These are phyloP conservation scores for Serripes groenlandicus DNA, from an alignment of 2,888 invertebrate genomes.

Conservation along the genomic window DNA sequence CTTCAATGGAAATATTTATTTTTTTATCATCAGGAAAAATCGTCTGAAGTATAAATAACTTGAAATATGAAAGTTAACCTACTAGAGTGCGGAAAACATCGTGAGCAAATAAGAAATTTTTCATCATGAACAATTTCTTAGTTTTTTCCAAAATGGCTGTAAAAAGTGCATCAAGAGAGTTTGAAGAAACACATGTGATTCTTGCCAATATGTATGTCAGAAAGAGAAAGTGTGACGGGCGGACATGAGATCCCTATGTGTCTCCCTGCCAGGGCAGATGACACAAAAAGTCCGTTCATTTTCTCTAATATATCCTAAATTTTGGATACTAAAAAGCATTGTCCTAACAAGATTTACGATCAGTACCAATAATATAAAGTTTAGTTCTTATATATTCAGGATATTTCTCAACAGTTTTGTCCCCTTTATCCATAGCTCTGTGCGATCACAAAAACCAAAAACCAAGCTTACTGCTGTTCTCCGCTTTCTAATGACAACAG, in stretches of 20 bases:
- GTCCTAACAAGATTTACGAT: not conserved
- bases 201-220: too few species aligned
- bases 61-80: too few species aligned
- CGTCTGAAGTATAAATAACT: too few species aligned
- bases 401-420: not conserved
- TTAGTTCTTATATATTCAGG: not conserved
- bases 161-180: not conserved
- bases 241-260: too few species aligned
- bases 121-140: not conserved
- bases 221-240: too few species aligned
- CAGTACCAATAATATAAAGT: not conserved
- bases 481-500: slow-evolving; percentile 45
- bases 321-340: not conserved
- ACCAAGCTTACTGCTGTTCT: slow-evolving; percentile 45
- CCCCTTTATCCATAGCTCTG: not conserved
- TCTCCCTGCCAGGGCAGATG: too few species aligned
- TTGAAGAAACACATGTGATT: too few species aligned
- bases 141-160: not conserved
- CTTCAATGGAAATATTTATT: too few species aligned
- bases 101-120: too few species aligned
- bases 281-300: too few species aligned
- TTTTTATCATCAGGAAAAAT: too few species aligned
- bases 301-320: not conserved
- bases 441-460: not conserved
- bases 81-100: too few species aligned